Conservation (phyloP, 2,888 invertebrate species). For the Syrista parreyssii region DNA sequence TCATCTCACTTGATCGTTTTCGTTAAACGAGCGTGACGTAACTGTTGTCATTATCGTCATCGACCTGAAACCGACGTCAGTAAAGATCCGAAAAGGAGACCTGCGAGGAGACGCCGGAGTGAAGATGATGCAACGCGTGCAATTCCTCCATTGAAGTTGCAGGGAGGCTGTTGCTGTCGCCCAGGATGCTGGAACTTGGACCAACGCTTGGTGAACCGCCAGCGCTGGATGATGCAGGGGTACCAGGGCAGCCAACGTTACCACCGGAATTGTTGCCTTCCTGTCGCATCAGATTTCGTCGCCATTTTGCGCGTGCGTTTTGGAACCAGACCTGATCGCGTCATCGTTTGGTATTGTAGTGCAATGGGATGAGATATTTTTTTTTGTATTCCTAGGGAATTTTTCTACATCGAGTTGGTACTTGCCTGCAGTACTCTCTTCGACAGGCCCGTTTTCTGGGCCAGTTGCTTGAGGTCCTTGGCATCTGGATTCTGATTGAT, state of each 20-base stretch:
- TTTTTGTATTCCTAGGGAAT: background rate
- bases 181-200: conserved; percentile 63
- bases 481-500: conserved; percentile 99
- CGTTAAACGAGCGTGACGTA: background rate
- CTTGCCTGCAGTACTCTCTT: conserved; percentile 97
- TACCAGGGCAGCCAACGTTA: conserved; percentile 56
- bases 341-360: background rate
- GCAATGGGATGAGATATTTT: background rate
- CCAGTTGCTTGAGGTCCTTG: conserved; percentile 97
- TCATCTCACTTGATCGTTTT: too few relatives aligned
- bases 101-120: conserved; percentile 65
- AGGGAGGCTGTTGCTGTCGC: conserved; percentile 68
- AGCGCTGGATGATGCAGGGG: conserved; percentile 60
- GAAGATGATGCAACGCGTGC: conserved; percentile 69
- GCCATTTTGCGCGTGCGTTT: conserved; percentile 98
- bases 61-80: conserved; percentile 57
- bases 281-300: conserved; percentile 91
- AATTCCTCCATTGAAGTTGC: conserved; percentile 69
- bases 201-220: conserved; percentile 59
- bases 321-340: conserved; percentile 95
- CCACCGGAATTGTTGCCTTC: conserved; percentile 69
- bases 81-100: conserved; percentile 66
- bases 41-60: conserved; percentile 39
- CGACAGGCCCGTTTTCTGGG: conserved; percentile 97
- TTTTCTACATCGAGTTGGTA: background rate